Percentiles rank a stretch among this genome's conserved stretches.
phyloP scores from a whole-genome alignment of 2,888 invertebrate species.

The Cerastis rubricosa region DNA sequence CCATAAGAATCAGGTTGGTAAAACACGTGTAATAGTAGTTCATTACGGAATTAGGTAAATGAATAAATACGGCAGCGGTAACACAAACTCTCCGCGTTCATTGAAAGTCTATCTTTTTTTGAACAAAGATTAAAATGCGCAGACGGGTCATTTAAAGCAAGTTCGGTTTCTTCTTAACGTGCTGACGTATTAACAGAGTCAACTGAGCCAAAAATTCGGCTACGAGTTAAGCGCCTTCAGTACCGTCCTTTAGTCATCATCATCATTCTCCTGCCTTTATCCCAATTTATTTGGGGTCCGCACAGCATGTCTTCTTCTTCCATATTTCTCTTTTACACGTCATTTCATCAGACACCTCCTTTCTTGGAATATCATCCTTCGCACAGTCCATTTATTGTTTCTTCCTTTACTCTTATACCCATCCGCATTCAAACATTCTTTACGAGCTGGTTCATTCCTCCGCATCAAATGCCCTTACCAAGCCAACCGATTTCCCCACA shows the following conservation, averaged over 20 bases:
- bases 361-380: too few relatives aligned
- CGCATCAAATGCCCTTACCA: too few relatives aligned
- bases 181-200: background rate
- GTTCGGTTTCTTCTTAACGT: background rate
- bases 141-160: constrained; percentile 33
- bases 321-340: too few relatives aligned
- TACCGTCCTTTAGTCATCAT: background rate
- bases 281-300: too few relatives aligned
- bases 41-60: constrained; percentile 66
- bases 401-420: too few relatives aligned
- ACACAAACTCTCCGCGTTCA: constrained; percentile 65
- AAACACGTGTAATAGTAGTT: constrained; percentile 55
- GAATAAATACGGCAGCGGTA: constrained; percentile 64
- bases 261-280: too few relatives aligned
- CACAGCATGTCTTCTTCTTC: too few relatives aligned
- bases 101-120: constrained; percentile 62
- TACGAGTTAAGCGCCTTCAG: background rate
- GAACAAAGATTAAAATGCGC: constrained; percentile 49
- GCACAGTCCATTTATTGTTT: too few relatives aligned
- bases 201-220: background rate
- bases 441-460: too few relatives aligned
- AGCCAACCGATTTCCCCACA: too few relatives aligned
- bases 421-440: too few relatives aligned
- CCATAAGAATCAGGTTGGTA: background rate
- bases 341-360: too few relatives aligned